A percentile compares a stretch with the other conserved stretches of the same genome.
Evolutionary conservation across 2,888 invertebrate species (phyloP).

Genomic region (Caradrina kadenii): DNA sequence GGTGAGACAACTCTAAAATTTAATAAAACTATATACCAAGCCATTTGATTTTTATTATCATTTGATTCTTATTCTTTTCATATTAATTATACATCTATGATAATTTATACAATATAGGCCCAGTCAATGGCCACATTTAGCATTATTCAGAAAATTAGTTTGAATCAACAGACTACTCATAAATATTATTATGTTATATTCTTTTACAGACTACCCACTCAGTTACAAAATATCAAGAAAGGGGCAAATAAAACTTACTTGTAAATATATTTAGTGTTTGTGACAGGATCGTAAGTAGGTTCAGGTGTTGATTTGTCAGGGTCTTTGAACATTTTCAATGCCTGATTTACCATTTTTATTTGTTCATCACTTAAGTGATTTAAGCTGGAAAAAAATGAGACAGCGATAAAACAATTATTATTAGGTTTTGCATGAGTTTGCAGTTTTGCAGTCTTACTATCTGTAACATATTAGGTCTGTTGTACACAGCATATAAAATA

Average conservation of each 20-base stretch:
- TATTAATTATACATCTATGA: too few relatives aligned
- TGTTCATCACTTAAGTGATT: slow-evolving; percentile 83
- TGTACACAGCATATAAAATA: too few relatives aligned
- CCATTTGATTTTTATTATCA: too few relatives aligned
- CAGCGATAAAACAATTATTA: slow-evolving; percentile 4
- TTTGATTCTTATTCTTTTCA: too few relatives aligned
- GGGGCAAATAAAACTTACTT: slow-evolving; percentile 75
- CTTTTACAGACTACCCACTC: too few relatives aligned
- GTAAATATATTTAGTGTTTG: slow-evolving; percentile 84
- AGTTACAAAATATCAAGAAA: neutral
- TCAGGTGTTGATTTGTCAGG: slow-evolving; percentile 79
- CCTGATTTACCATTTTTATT: slow-evolving; percentile 86
- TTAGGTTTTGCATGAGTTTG: neutral
- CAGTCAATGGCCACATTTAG: too few relatives aligned
- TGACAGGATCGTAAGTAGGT: slow-evolving; percentile 83
- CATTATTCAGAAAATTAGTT: neutral
- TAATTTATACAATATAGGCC: too few relatives aligned
- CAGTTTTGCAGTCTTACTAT: neutral
- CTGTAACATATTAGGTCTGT: neutral
- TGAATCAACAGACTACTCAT: neutral
- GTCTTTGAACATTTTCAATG: slow-evolving; percentile 82
- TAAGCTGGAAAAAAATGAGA: slow-evolving; percentile 74
- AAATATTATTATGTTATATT: too few relatives aligned
- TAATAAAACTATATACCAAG: neutral
- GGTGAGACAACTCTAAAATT: slow-evolving; percentile 81